Conservation (phyloP, 2,113 vertebrate species). For the Upupa epops region DNA sequence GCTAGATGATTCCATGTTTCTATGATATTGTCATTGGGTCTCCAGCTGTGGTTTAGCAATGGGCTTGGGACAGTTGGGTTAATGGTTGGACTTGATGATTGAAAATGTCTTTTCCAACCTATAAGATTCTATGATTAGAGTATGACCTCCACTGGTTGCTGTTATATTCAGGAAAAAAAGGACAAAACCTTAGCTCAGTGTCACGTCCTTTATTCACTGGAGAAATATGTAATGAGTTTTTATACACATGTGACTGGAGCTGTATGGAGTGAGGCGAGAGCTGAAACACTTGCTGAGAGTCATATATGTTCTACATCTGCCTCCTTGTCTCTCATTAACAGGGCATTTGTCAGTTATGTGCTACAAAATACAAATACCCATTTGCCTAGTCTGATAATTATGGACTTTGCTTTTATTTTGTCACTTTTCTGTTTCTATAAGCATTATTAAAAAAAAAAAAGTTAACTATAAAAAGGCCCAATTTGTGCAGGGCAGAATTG, state of each 20-base stretch:
- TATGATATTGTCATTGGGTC: no score
- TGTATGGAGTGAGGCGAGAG: neutral
- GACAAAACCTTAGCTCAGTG: neutral
- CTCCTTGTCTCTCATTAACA: neutral
- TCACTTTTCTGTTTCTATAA: neutral
- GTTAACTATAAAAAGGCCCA: neutral
- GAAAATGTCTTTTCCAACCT: no score
- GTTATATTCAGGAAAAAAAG: neutral
- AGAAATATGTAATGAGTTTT: neutral
- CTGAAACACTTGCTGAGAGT: neutral
- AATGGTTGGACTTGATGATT: no score
- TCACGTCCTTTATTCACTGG: neutral
- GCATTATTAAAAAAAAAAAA: neutral
- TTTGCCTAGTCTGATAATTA: neutral
- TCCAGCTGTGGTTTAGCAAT: no score
- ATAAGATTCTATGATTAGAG: neutral
- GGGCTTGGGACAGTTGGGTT: no score
- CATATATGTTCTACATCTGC: neutral
- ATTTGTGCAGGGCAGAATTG: neutral
- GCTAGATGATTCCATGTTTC: no score
- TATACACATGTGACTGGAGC: neutral
- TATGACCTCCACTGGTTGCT: neutral
- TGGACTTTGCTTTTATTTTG: neutral
- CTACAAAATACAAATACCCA: neutral
- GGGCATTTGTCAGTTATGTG: neutral